A percentile compares a stretch with the other conserved stretches of the same genome.
phyloP scores from a whole-genome alignment of 2,113 vertebrate species.

The Pongo abelii region DNA sequence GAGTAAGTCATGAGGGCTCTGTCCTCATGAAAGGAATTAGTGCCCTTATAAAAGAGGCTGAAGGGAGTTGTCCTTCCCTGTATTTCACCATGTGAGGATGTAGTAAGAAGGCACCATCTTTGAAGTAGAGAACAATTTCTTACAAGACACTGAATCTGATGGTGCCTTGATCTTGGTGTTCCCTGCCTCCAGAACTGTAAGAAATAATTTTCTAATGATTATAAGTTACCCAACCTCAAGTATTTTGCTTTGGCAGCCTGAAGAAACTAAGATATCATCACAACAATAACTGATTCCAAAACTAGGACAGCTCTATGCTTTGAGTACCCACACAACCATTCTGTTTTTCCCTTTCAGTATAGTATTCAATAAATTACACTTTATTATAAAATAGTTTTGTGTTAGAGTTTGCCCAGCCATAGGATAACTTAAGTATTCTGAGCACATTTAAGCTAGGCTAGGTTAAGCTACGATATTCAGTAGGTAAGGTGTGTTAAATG shows the following conservation, averaged over 20 bases:
- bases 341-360: neutral
- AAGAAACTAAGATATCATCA: neutral
- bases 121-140: neutral
- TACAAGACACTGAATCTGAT: neutral
- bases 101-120: neutral
- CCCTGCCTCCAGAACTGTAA: neutral
- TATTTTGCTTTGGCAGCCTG: neutral
- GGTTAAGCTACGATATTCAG: neutral
- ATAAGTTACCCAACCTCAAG: neutral
- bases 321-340: neutral
- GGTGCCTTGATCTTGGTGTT: neutral
- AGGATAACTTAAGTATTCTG: neutral
- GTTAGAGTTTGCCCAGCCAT: neutral
- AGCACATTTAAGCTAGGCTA: neutral
- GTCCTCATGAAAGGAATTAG: neutral
- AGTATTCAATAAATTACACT: neutral
- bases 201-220: neutral
- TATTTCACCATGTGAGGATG: neutral
- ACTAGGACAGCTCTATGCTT: neutral
- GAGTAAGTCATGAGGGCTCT: neutral
- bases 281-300: neutral
- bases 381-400: neutral
- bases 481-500: neutral
- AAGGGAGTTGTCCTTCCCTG: neutral
- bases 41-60: neutral